phyloP scores from a whole-genome alignment of 1,140 invertebrate genomes.

The Armadillidium nasatum region DNA sequence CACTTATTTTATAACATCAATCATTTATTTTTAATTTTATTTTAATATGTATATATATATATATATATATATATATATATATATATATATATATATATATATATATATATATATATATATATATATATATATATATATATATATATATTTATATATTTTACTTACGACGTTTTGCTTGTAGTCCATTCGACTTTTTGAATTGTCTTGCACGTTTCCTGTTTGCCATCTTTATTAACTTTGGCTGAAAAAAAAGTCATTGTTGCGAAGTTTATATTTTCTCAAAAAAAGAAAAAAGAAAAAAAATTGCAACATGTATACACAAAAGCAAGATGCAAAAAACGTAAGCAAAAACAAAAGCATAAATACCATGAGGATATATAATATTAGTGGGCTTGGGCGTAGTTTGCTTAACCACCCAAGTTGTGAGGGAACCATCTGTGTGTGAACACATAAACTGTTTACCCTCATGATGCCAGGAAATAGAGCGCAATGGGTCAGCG shows the following conservation, averaged over 20 bases:
- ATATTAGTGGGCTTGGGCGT: constrained; percentile 70
- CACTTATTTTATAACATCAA: too few species aligned
- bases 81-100: constrained; percentile 34
- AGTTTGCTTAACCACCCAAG: constrained; percentile 72
- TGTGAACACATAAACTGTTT: constrained; percentile 97
- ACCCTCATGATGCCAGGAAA: constrained; percentile 95
- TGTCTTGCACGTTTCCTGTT: constrained; percentile 79
- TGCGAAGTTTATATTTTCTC: too few species aligned
- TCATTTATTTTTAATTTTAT: too few species aligned
- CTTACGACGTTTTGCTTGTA: constrained; percentile 78
- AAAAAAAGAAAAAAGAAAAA: too few species aligned
- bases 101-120: constrained; percentile 31
- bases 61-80: constrained; percentile 27
- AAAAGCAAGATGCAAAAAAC: neutral
- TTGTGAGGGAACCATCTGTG: constrained; percentile 86
- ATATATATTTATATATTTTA: constrained; percentile 27
- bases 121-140: constrained; percentile 28
- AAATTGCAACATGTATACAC: too few species aligned
- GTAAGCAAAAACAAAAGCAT: neutral
- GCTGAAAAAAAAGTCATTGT: constrained; percentile 57
- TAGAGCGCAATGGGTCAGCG: constrained; percentile 71
- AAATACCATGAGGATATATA: constrained; percentile 81
- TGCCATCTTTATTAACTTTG: constrained; percentile 80
- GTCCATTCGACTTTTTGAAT: constrained; percentile 96
- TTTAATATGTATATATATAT: too few species aligned